A percentile compares a stretch with the other conserved stretches of the same genome.
Evolutionary conservation across 2,888 invertebrate genomes (phyloP).

Genomic region (Tryphoninae sp.): DNA sequence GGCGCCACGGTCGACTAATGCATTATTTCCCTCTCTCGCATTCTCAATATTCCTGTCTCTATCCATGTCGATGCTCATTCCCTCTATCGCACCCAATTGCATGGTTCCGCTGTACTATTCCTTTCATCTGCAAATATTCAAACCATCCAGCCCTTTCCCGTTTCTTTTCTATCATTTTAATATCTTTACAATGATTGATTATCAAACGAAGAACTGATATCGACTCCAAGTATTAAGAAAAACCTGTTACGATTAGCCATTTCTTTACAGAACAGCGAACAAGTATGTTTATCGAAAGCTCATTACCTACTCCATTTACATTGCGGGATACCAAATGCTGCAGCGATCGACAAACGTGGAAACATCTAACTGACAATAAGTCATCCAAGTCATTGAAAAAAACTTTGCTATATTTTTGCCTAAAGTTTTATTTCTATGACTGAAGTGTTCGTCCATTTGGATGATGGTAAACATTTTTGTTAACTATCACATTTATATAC

Average conservation of each 20-base stretch:
- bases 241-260: background rate
- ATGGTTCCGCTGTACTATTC: background rate
- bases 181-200: background rate
- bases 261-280: background rate
- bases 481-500: too few species aligned
- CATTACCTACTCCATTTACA: too few species aligned
- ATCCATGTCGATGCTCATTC: background rate
- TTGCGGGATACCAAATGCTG: too few species aligned
- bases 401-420: too few species aligned
- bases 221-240: background rate
- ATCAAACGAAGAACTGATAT: background rate
- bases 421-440: too few species aligned
- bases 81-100: background rate
- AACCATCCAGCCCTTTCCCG: background rate
- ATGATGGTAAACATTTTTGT: too few species aligned
- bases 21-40: conserved; percentile 62
- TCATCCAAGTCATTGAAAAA: too few species aligned
- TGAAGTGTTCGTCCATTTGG: too few species aligned
- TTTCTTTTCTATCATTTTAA: background rate
- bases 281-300: too few species aligned
- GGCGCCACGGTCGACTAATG: conserved; percentile 72
- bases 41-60: conserved; percentile 20
- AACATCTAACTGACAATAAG: too few species aligned
- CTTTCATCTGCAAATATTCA: background rate
- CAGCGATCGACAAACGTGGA: too few species aligned